Evolutionary conservation across 2,113 vertebrate genomes (phyloP).

Genomic region (Oreocharis arfaki): DNA sequence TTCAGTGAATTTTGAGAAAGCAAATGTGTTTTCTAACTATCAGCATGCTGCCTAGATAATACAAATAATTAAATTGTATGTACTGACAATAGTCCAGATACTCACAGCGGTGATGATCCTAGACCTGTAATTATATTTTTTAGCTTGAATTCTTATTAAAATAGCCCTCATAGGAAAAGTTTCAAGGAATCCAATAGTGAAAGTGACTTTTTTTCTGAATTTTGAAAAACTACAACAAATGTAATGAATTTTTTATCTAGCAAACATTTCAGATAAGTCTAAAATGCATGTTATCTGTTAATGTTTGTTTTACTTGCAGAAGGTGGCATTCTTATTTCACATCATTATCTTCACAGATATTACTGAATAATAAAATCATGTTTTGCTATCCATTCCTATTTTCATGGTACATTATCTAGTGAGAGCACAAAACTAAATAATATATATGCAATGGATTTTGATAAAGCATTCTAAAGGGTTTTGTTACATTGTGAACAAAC

Average conservation of each 20-base stretch:
- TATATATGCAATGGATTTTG: neutral
- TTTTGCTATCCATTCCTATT: constrained; percentile 6
- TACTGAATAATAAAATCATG: neutral
- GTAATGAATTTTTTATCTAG: neutral
- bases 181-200: neutral
- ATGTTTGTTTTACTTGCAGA: neutral
- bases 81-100: neutral
- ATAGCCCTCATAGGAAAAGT: neutral
- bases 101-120: neutral
- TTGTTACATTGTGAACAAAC: neutral
- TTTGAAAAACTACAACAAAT: neutral
- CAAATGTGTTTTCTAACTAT: neutral
- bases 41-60: neutral
- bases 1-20: neutral
- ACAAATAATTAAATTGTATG: neutral
- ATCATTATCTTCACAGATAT: neutral
- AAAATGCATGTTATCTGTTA: neutral
- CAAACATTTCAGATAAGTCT: neutral
- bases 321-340: neutral
- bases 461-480: neutral
- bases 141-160: neutral
- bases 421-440: neutral
- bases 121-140: neutral
- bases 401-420: neutral
- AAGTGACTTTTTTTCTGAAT: neutral